Evolutionary conservation across 2,797 vertebrate genomes (phyloP).

Genomic region (Rousettus madagascariensis): DNA sequence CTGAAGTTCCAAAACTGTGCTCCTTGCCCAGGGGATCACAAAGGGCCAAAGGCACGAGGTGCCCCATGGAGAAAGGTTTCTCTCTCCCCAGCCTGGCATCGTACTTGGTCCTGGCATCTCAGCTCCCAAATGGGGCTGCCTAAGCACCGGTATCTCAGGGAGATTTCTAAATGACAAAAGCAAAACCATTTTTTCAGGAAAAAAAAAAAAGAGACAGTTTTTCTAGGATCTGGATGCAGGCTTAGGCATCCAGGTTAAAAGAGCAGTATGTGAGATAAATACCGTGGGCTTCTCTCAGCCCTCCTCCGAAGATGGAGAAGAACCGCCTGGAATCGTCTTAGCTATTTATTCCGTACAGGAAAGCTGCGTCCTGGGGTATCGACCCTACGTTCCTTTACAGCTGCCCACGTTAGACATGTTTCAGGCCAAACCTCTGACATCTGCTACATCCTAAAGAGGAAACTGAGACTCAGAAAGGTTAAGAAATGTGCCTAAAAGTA

Average conservation of each 20-base stretch:
- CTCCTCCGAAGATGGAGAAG: neutral
- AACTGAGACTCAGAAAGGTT: neutral
- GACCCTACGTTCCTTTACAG: neutral
- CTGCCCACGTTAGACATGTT: neutral
- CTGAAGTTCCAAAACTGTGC: neutral
- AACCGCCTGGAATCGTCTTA: too few species aligned
- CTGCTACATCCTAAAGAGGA: neutral
- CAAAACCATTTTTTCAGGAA: neutral
- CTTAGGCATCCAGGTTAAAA: neutral
- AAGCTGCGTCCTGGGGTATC: neutral
- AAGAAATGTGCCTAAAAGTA: neutral
- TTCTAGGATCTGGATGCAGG: neutral
- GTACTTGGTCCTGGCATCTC: neutral
- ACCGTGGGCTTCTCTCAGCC: neutral
- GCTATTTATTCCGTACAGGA: neutral
- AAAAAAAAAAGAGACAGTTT: too few species aligned
- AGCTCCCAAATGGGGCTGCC: neutral
- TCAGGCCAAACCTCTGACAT: neutral
- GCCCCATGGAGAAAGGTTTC: neutral
- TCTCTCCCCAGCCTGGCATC: neutral
- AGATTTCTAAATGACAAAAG: neutral
- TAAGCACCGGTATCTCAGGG: neutral
- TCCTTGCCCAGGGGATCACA: neutral
- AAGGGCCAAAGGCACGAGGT: neutral
- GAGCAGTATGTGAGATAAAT: neutral